Percentiles rank a stretch among this genome's conserved stretches.
These are phyloP conservation scores for Trichopoda pennipes DNA, from an alignment of 2,888 invertebrate species.

Conservation along the genomic window DNA sequence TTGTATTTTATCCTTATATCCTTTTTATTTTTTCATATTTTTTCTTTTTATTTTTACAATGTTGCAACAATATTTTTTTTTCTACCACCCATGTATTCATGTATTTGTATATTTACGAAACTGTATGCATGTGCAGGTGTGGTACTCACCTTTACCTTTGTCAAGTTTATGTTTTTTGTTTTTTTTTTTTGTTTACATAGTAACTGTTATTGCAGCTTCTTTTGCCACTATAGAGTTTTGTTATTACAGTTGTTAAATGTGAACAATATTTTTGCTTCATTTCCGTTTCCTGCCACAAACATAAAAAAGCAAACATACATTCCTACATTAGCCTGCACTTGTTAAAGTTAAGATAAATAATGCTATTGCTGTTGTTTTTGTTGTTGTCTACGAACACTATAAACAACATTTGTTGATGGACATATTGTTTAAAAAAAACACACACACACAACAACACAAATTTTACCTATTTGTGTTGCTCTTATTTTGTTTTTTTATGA, in stretches of 20 bases:
- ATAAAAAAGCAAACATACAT: constrained; percentile 16
- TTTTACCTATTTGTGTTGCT: background rate
- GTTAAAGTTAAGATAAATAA: constrained; percentile 33
- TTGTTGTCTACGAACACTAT: constrained; percentile 26
- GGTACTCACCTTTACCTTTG: constrained; percentile 24
- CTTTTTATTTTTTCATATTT: background rate
- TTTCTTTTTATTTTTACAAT: constrained; percentile 11
- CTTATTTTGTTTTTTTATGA: background rate
- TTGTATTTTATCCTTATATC: constrained; percentile 19
- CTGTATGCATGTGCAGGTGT: background rate
- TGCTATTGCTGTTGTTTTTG: constrained; percentile 23
- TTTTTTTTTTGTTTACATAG: constrained; percentile 5
- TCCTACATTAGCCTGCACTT: constrained; percentile 1
- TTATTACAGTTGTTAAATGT: constrained; percentile 65
- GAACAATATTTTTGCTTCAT: constrained; percentile 65
- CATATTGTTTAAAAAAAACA: constrained; percentile 45
- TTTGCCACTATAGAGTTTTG: constrained; percentile 20
- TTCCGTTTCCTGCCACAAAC: constrained; percentile 67
- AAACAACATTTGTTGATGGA: constrained; percentile 59
- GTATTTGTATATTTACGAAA: background rate
- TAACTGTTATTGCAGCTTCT: constrained; percentile 16
- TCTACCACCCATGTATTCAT: constrained; percentile 1
- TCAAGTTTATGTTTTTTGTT: constrained; percentile 39
- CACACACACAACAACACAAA: background rate
- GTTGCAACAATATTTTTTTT: constrained; percentile 35